Evolutionary conservation across 1,140 invertebrate genomes (phyloP).

Genomic region (Oreohelix idahoensis): DNA sequence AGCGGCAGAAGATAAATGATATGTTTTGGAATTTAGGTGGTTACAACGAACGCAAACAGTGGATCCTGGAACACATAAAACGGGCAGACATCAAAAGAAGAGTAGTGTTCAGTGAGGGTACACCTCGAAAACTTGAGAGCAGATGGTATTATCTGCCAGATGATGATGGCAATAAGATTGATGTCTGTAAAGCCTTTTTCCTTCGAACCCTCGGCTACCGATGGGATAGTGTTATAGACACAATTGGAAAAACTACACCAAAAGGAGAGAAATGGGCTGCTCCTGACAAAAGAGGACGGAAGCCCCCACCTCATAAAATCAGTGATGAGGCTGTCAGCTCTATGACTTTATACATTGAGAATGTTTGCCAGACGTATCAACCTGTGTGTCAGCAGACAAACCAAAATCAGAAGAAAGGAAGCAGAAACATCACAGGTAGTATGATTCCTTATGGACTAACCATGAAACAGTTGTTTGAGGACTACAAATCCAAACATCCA

Average conservation of each 20-base stretch:
- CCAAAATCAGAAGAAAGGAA: not conserved
- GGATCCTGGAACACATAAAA: slow-evolving; percentile 25
- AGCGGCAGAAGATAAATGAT: not conserved
- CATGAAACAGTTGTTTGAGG: slow-evolving; percentile 30
- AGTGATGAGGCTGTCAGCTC: slow-evolving; percentile 20
- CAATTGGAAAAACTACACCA: slow-evolving; percentile 32
- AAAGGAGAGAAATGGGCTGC: slow-evolving; percentile 5
- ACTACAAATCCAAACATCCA: slow-evolving; percentile 34
- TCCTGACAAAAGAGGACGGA: slow-evolving; percentile 11
- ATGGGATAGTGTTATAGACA: slow-evolving; percentile 34
- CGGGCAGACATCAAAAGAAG: slow-evolving; percentile 18
- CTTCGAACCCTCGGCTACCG: slow-evolving; percentile 19
- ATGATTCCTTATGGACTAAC: slow-evolving; percentile 15
- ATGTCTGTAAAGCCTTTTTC: slow-evolving; percentile 24
- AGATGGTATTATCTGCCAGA: slow-evolving; percentile 25
- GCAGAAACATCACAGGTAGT: not conserved
- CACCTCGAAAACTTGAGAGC: slow-evolving; percentile 8
- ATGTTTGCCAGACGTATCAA: slow-evolving; percentile 1
- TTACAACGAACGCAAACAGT: slow-evolving; percentile 31
- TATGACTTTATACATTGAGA: slow-evolving; percentile 22
- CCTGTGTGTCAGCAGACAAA: not conserved
- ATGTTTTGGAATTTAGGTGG: slow-evolving; percentile 22
- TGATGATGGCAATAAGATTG: not conserved
- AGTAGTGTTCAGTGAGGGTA: not conserved
- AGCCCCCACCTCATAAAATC: slow-evolving; percentile 29